Percentiles rank a stretch among this genome's conserved stretches.
phyloP scores from a whole-genome alignment of 2,113 vertebrate species.

The Toxotes chatareus region DNA sequence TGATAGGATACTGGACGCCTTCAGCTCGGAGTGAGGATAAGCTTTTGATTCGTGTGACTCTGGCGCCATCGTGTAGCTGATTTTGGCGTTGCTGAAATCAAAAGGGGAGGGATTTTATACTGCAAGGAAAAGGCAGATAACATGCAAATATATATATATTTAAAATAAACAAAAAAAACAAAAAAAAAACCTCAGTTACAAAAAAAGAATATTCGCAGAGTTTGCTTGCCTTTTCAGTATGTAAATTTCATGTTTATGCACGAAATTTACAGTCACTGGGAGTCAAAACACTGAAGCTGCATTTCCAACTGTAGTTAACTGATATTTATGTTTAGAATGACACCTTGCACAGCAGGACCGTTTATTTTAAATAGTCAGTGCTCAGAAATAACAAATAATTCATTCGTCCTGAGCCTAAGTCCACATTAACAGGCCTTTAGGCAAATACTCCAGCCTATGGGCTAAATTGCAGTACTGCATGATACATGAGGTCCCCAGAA shows the following conservation, averaged over 20 bases:
- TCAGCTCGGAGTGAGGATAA: not conserved
- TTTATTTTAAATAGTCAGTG: not conserved
- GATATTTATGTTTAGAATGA: not conserved
- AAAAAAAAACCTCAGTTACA: too few relatives aligned
- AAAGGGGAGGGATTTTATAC: not conserved
- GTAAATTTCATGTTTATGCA: not conserved
- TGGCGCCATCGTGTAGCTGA: conserved; percentile 78
- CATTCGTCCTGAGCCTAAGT: not conserved
- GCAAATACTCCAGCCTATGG: conserved; percentile 36
- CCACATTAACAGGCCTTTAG: not conserved
- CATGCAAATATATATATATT: not conserved
- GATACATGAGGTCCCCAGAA: conserved; percentile 57
- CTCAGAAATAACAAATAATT: not conserved
- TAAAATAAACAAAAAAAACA: too few relatives aligned
- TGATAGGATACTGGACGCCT: not conserved
- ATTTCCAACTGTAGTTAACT: not conserved
- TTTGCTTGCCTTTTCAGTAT: not conserved
- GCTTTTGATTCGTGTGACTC: conserved; percentile 54
- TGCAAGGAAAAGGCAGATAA: not conserved
- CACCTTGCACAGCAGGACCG: not conserved
- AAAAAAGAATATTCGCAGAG: too few relatives aligned
- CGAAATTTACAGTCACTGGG: too few relatives aligned
- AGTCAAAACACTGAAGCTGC: too few relatives aligned
- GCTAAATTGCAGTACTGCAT: conserved; percentile 52
- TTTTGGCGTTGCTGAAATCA: conserved; percentile 57